Conservation (phyloP, 2,888 invertebrate species). For the Nesidiocoris tenuis region DNA sequence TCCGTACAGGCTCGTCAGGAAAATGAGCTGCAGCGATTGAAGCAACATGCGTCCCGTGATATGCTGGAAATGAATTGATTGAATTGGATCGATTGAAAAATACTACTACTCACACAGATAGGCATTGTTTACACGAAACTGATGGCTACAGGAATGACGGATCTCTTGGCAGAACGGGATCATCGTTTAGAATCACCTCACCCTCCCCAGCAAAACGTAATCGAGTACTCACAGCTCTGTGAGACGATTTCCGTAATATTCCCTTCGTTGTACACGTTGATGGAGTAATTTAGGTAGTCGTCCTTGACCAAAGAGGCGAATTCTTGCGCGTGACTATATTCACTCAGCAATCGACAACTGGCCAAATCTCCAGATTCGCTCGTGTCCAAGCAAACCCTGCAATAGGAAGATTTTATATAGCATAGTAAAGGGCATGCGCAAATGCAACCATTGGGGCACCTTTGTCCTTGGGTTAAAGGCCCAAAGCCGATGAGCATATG, state of each 20-base stretch:
- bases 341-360: constrained; percentile 74
- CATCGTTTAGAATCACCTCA: too few species aligned
- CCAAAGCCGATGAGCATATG: too few species aligned
- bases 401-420: constrained; percentile 44
- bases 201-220: too few species aligned
- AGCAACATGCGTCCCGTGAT: constrained; percentile 97
- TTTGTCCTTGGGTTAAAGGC: too few species aligned
- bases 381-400: constrained; percentile 80
- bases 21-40: constrained; percentile 92
- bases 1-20: constrained; percentile 79
- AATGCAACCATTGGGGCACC: background rate
- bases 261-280: constrained; percentile 90
- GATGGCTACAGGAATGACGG: too few species aligned
- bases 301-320: constrained; percentile 72
- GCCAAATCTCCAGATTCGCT: constrained; percentile 77
- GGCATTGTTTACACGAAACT: background rate
- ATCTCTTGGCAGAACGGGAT: too few species aligned
- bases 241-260: constrained; percentile 89
- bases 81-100: too few species aligned
- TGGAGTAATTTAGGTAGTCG: constrained; percentile 82
- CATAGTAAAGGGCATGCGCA: background rate
- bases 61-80: constrained; percentile 70
- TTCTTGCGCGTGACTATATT: constrained; percentile 77
- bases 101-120: too few species aligned
- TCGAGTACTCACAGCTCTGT: constrained; percentile 83